A percentile compares a stretch with the other conserved stretches of the same genome.
Evolutionary conservation across 2,113 vertebrate species (phyloP).

Genomic region (Cyphomyrus plagiostoma): DNA sequence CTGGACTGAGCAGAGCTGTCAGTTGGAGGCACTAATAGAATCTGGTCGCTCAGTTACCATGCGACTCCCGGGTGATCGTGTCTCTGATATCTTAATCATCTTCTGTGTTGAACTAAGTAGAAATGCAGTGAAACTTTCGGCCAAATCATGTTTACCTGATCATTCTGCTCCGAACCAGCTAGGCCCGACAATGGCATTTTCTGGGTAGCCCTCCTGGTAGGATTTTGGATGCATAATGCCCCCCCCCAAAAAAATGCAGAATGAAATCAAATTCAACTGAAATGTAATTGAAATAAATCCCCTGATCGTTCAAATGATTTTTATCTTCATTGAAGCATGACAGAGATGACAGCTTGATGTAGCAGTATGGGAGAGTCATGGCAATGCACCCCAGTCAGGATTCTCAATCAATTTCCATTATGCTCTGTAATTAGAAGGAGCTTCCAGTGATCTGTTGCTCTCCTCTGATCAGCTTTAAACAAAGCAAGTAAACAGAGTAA

Average conservation of each 20-base stretch:
- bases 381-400: background rate
- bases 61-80: background rate
- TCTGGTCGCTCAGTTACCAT: background rate
- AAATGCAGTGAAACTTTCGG: background rate
- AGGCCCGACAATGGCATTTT: background rate
- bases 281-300: background rate
- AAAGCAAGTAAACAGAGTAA: background rate
- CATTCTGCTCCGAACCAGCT: background rate
- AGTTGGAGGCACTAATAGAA: background rate
- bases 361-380: background rate
- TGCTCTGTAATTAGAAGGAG: background rate
- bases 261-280: background rate
- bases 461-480: background rate
- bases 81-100: background rate
- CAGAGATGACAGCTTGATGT: background rate
- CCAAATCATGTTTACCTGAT: background rate
- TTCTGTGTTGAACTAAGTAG: no score
- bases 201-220: background rate
- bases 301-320: no score
- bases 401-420: constrained; percentile 8
- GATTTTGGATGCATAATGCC: background rate
- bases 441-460: background rate
- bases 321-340: background rate
- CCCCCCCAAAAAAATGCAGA: background rate
- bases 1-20: background rate